A percentile compares a stretch with the other conserved stretches of the same genome.
phyloP scores from a whole-genome alignment of 1,140 invertebrate genomes.

The Diachasma alloeum region DNA sequence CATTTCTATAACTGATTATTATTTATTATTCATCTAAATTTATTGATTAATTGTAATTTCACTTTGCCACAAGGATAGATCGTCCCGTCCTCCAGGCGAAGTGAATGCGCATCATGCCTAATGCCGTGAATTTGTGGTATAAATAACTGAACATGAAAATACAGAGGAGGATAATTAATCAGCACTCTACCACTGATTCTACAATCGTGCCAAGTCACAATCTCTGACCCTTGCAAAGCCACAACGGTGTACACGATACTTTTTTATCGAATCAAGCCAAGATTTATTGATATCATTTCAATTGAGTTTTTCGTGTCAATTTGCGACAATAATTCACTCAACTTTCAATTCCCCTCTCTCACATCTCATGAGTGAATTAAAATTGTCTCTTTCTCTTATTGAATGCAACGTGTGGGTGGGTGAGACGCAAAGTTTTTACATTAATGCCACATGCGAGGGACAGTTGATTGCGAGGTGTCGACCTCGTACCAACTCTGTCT shows the following conservation, averaged over 20 bases:
- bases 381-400: not conserved
- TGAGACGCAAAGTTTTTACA: not conserved
- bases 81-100: conserved; percentile 25
- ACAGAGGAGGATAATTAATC: conserved; percentile 14
- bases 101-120: conserved; percentile 18
- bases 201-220: not conserved
- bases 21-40: not conserved
- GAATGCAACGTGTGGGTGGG: not conserved
- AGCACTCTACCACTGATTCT: conserved; percentile 2
- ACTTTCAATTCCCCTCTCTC: not conserved
- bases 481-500: not conserved
- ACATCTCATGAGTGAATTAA: not conserved
- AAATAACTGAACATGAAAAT: not conserved
- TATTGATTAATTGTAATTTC: not conserved
- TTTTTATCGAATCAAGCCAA: not conserved
- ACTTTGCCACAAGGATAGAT: conserved; percentile 33
- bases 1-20: not conserved
- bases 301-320: not conserved
- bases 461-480: not conserved
- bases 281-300: not conserved
- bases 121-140: conserved; percentile 15
- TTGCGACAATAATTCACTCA: not conserved
- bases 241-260: not conserved
- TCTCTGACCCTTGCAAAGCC: not conserved
- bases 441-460: too few species aligned